Percentiles rank a stretch among this genome's conserved stretches.
phyloP scores from a whole-genome alignment of 2,888 invertebrate genomes.

The Creontiades dilutus region DNA sequence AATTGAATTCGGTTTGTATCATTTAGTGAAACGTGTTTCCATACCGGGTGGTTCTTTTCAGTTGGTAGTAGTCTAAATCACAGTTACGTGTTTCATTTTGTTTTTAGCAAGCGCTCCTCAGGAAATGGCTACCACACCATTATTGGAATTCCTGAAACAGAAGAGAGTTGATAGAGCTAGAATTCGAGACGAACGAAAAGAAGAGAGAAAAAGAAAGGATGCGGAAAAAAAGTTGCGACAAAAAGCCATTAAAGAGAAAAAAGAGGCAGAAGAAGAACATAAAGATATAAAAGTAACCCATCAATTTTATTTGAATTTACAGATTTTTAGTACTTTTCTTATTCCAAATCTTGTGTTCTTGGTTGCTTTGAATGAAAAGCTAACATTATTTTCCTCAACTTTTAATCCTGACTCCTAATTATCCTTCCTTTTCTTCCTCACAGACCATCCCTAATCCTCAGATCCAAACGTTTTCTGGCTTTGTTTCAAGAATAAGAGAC shows the following conservation, averaged over 20 bases:
- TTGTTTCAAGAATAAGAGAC: constrained; percentile 43
- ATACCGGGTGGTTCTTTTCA: too few relatives aligned
- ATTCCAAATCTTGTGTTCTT: neutral
- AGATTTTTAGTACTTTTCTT: neutral
- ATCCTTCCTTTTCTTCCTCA: constrained; percentile 57
- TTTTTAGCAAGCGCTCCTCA: constrained; percentile 73
- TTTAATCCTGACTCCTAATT: neutral
- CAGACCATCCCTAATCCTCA: constrained; percentile 60
- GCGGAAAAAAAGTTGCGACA: constrained; percentile 77
- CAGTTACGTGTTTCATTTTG: too few relatives aligned
- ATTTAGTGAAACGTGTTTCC: too few relatives aligned
- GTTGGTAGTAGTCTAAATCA: too few relatives aligned
- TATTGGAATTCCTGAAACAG: constrained; percentile 85
- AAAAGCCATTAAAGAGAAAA: constrained; percentile 76
- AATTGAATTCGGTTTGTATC: too few relatives aligned
- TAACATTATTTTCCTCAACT: neutral
- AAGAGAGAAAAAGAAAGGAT: constrained; percentile 79
- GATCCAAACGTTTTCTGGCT: constrained; percentile 39
- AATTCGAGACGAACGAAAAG: constrained; percentile 79
- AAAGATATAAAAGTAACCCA: constrained; percentile 65
- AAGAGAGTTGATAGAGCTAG: constrained; percentile 78
- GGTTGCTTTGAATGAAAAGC: neutral
- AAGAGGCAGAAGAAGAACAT: constrained; percentile 73
- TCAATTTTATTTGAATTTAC: neutral
- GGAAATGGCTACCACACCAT: constrained; percentile 85